These are phyloP conservation scores for Liolophura sinensis DNA, from an alignment of 1,140 invertebrate species.

Conservation along the genomic window DNA sequence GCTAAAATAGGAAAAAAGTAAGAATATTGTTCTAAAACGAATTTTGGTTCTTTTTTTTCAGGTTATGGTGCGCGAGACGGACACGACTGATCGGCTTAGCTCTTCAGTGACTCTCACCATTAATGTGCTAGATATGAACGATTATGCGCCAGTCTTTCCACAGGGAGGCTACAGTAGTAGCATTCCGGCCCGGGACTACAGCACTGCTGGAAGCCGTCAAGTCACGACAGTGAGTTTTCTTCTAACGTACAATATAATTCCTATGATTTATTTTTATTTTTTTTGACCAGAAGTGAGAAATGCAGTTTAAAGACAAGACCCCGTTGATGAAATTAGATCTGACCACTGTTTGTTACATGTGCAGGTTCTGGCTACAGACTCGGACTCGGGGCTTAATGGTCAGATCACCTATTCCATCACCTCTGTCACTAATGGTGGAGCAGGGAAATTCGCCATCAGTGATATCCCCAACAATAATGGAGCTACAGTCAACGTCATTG, in stretches of 20 bases:
- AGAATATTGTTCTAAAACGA: too few species aligned
- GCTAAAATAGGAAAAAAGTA: too few species aligned
- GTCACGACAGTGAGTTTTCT: neutral
- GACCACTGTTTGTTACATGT: conserved; percentile 3
- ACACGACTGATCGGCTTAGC: conserved; percentile 10
- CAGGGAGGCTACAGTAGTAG: conserved; percentile 10
- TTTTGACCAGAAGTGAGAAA: too few species aligned
- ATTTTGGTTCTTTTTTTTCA: conserved; percentile 7
- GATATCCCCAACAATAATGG: conserved; percentile 6
- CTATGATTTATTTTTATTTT: too few species aligned
- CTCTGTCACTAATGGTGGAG: conserved; percentile 23
- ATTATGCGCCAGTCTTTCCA: conserved; percentile 31
- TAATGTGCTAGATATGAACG: conserved; percentile 22
- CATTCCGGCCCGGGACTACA: neutral
- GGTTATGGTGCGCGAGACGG: conserved; percentile 30
- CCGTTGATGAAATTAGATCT: neutral
- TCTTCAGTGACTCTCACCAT: conserved; percentile 25
- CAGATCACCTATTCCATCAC: conserved; percentile 26
- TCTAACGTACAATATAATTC: neutral
- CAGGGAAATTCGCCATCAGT: conserved; percentile 20
- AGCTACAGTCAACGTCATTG: conserved; percentile 11
- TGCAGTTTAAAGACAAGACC: too few species aligned
- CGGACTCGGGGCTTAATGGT: conserved; percentile 25
- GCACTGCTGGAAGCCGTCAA: neutral
- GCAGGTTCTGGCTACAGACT: conserved; percentile 35